Base-by-base conservation (phyloP, 2,797 vertebrate genomes). In the Rhynchotus rufescens region DNA sequence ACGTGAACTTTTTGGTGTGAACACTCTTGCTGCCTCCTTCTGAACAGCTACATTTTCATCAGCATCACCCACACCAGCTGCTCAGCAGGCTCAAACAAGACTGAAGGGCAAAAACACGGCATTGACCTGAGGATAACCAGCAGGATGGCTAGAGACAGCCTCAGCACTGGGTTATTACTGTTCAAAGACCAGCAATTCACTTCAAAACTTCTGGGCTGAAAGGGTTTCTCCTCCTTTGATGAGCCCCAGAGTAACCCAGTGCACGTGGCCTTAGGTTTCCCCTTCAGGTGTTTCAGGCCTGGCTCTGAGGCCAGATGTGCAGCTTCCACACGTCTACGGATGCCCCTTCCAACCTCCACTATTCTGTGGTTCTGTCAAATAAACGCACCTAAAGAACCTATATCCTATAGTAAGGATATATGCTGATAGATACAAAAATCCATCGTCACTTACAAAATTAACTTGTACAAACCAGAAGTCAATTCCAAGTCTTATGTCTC, bases 71-170 rank as follows among this genome's bases (percentile, higher is more conserved):
- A 59, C 80, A 85, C 36, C 73, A 90, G 73, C 82, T 57, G 66
- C 68, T 80, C 69, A 64, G 83, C 28, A 68, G 66, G 62, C 30
- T 75, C 82, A 78, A 44, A 52, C 80, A 89, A 79, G 51, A 71
- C 42, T 75, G 38, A 95, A 93, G 64, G 66, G 62, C 69, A 87
- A 83, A 94, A 89, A 25, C 60, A 75, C 0, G 5, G 64, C 36
- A 78, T 68, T 36, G 77, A 86, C 15, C 1, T 60, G 85, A 94
- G 28, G 67, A 23, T 42, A 87, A 75, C 77, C 72, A 61, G 78
- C 78, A 83, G 30, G 10, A 87, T 34, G 61, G 69, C 79, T 80
- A 21, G 22, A 71, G 40, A 68, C 1, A 0, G 79, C 87, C 89
- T 86, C 42, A 1, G 54, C 4, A 89, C 74, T 2, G 1, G 8